Evolutionary conservation across 2,888 invertebrate species (phyloP).

Genomic region (Mystacides longicornis): DNA sequence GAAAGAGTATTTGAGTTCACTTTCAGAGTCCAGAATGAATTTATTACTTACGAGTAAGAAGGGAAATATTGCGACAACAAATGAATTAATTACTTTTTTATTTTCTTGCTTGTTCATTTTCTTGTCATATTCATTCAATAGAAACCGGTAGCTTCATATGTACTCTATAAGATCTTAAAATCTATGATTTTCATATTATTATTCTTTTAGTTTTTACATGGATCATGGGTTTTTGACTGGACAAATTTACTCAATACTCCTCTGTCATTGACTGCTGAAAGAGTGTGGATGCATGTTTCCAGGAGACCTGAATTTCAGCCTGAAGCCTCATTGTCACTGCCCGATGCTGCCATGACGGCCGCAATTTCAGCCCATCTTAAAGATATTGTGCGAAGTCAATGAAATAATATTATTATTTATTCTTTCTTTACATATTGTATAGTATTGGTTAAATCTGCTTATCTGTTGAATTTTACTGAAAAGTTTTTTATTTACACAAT

Average conservation of each 20-base stretch:
- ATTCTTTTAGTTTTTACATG: constrained; percentile 36
- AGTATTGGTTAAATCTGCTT: not conserved
- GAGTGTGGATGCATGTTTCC: constrained; percentile 39
- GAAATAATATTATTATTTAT: not conserved
- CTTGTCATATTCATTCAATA: too few species aligned
- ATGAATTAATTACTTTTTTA: too few species aligned
- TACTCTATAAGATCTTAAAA: too few species aligned
- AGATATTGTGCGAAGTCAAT: constrained; percentile 18
- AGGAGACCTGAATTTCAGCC: constrained; percentile 42
- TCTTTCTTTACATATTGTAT: not conserved
- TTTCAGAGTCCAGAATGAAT: too few species aligned
- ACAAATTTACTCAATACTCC: constrained; percentile 40
- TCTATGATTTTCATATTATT: too few species aligned
- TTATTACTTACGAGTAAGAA: too few species aligned
- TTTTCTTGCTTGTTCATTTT: too few species aligned
- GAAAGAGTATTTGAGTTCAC: too few species aligned
- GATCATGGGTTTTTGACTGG: constrained; percentile 41
- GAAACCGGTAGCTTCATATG: too few species aligned
- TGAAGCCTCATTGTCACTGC: constrained; percentile 34
- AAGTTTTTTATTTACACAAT: not conserved
- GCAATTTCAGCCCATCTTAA: constrained; percentile 37
- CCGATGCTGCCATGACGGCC: constrained; percentile 40
- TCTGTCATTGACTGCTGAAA: constrained; percentile 38
- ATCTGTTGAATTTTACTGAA: not conserved
- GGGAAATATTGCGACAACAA: too few species aligned